A percentile compares a stretch with the other conserved stretches of the same genome.
Evolutionary conservation across 2,797 vertebrate species (phyloP).

Genomic region (Gadopsis marmoratus): DNA sequence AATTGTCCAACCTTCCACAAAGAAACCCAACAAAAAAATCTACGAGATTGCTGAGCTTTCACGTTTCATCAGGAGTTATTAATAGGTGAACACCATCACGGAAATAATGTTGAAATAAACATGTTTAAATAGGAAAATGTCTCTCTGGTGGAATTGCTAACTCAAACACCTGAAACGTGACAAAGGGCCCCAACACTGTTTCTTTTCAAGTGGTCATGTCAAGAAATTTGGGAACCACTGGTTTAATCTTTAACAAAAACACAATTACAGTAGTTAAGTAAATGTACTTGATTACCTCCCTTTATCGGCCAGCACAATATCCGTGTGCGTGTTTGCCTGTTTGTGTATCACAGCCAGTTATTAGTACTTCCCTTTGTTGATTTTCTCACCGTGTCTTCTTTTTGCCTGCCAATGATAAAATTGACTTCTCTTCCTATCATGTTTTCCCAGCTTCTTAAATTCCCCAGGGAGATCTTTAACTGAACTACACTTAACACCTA

Average conservation of each 20-base stretch:
- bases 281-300: not conserved
- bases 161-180: no score
- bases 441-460: not conserved
- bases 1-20: no score
- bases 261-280: not conserved
- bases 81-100: no score
- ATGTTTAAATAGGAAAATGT: no score
- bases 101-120: no score
- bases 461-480: not conserved
- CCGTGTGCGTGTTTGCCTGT: not conserved
- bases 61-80: no score
- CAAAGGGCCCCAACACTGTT: no score
- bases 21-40: no score
- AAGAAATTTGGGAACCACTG: not conserved
- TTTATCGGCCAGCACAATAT: not conserved
- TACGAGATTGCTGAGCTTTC: no score
- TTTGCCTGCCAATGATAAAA: not conserved
- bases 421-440: not conserved
- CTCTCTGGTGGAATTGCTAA: not conserved
- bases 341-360: not conserved
- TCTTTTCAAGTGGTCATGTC: not conserved
- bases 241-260: not conserved
- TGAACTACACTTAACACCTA: not conserved
- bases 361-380: not conserved
- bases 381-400: not conserved